A percentile compares a stretch with the other conserved stretches of the same genome.
Conservation (phyloP, 2,113 vertebrate species). For the Microtus pennsylvanicus region DNA sequence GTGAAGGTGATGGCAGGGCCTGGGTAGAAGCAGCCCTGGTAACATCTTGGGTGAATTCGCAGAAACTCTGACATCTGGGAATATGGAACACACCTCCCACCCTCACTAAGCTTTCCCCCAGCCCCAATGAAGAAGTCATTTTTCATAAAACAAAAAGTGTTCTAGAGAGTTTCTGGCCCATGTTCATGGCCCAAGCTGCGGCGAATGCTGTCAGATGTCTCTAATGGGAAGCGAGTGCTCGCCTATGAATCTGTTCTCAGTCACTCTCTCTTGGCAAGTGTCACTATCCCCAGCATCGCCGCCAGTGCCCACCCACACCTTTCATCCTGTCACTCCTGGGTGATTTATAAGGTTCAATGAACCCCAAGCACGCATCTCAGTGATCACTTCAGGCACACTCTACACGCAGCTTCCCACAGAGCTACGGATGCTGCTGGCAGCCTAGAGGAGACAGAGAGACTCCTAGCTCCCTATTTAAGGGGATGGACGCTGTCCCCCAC, state of each 20-base stretch:
- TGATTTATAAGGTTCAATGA: background rate
- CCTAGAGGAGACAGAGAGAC: too few relatives aligned
- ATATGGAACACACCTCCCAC: background rate
- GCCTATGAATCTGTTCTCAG: slow-evolving; percentile 14
- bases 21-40: background rate
- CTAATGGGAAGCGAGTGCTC: background rate
- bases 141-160: background rate
- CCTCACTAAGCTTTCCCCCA: background rate
- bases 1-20: background rate
- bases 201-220: background rate
- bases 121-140: background rate
- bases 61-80: background rate
- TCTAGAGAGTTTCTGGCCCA: background rate
- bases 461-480: rapidly evolving
- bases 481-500: background rate
- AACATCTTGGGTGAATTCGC: background rate
- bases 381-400: background rate
- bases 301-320: background rate
- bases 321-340: background rate
- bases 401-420: too few relatives aligned
- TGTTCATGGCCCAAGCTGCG: rapidly evolving
- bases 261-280: background rate
- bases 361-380: background rate
- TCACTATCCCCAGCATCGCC: background rate
- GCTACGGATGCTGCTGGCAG: background rate